phyloP scores from a whole-genome alignment of 2,888 invertebrate genomes.

The Andrena chrysosceles region DNA sequence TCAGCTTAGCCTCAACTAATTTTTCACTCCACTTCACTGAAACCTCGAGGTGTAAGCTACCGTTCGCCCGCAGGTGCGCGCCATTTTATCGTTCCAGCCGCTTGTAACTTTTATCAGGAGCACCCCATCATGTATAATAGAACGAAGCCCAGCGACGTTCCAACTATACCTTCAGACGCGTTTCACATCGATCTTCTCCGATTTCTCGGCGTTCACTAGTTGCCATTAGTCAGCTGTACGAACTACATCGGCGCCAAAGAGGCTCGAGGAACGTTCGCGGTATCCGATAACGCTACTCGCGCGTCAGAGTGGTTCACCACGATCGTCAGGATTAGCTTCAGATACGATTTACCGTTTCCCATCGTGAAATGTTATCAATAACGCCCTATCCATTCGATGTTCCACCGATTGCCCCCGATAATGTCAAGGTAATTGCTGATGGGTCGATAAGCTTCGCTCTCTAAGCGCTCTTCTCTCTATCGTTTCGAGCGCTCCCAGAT shows the following conservation, averaged over 20 bases:
- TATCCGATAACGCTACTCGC: constrained; percentile 12
- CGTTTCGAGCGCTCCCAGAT: constrained; percentile 1
- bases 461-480: constrained; percentile 14
- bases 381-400: constrained; percentile 16
- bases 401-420: constrained; percentile 41
- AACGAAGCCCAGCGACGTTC: constrained; percentile 20
- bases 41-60: not conserved
- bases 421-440: constrained; percentile 52
- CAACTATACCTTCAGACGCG: not conserved
- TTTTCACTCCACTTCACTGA: no score
- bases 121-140: constrained; percentile 27
- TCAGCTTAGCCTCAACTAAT: no score
- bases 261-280: constrained; percentile 12
- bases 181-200: constrained; percentile 37
- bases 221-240: constrained; percentile 45
- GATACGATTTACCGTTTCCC: constrained; percentile 43
- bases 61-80: not conserved
- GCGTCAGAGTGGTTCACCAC: not conserved
- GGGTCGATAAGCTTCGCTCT: constrained; percentile 34
- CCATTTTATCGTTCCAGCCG: not conserved
- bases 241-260: constrained; percentile 22
- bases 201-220: not conserved
- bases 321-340: constrained; percentile 18
- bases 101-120: constrained; percentile 10
- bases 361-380: constrained; percentile 56